Percentiles rank a stretch among this genome's conserved stretches.
Conservation (phyloP, 2,797 vertebrate species). For the Adelosebastes latens region DNA sequence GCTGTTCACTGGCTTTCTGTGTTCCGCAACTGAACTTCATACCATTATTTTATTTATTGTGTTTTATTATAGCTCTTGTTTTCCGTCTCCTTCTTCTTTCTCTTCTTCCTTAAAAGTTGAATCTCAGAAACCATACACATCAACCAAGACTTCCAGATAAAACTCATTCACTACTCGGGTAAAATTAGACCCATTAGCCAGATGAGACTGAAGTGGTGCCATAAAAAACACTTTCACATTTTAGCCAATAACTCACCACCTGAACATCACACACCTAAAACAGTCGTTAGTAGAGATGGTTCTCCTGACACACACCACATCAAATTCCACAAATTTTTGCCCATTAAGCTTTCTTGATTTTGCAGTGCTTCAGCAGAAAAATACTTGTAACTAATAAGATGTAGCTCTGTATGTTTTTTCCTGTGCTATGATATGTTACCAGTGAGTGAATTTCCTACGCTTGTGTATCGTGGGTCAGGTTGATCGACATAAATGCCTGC, state of each 20-base stretch:
- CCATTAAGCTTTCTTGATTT: neutral
- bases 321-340: neutral
- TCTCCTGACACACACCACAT: neutral
- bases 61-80: neutral
- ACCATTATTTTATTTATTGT: neutral
- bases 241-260: constrained; percentile 15
- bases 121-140: neutral
- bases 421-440: neutral
- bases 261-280: neutral
- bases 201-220: constrained; percentile 1
- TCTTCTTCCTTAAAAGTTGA: neutral
- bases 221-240: constrained; percentile 19
- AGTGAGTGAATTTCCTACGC: neutral
- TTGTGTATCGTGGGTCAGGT: neutral
- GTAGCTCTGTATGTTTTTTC: too few species aligned
- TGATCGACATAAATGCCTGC: neutral
- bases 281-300: neutral
- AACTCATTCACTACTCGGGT: neutral
- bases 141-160: neutral
- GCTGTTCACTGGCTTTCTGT: neutral
- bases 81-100: neutral
- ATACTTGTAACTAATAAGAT: neutral
- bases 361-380: neutral
- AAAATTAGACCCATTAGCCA: constrained; percentile 20
- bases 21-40: neutral